Base-by-base conservation (phyloP, 2,797 vertebrate genomes). In the Carcharodon carcharias region DNA sequence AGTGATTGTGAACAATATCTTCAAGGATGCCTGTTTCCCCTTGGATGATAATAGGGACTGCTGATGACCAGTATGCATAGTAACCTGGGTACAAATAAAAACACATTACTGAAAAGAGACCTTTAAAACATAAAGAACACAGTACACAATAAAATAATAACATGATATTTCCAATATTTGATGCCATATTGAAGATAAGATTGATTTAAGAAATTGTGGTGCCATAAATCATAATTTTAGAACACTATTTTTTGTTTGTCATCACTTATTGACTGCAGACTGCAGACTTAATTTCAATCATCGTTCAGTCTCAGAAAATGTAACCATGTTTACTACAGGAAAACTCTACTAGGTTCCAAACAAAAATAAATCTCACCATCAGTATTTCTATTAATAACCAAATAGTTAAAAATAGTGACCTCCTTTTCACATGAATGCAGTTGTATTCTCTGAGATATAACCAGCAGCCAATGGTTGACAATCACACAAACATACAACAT, bases 11-110 rank as follows among this genome's bases (percentile, higher is more conserved):
- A 16, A 95, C 3, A 31, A 28, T 11, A 73, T 54, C 0, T 92
- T 96, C 95, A 61, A 96, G 45, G 26, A 87, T 35, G 82, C 88
- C 91, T 82, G 73, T 96, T 96, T 97, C 96, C 58, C n/a, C 45
- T 85, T 87, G 0, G 0, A 69, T 6, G 82, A 96, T 50, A 56
- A 88, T 63, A 63, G 96, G 96, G 18, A 40, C 0, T 82, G 87
- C 7, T 87, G 31, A 61, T 92, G 92, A 35, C 2, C 71, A 96
- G 95, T 96, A 8, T 16, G 96, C 71, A 96, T 73, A 96, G 80
- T 96, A 96, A n/a, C n/a, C 73, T 96, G 23, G 5, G 85, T 91
- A 88, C 54, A 58, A 45, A 96, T 54, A 54, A 69, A 69, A 95
- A 54, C 67, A 56, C 11, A 63, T 40, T 94, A 67, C 63, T 16